A percentile compares a stretch with the other conserved stretches of the same genome.
phyloP scores from a whole-genome alignment of 2,888 invertebrate genomes.

The Mythimna lalbum region DNA sequence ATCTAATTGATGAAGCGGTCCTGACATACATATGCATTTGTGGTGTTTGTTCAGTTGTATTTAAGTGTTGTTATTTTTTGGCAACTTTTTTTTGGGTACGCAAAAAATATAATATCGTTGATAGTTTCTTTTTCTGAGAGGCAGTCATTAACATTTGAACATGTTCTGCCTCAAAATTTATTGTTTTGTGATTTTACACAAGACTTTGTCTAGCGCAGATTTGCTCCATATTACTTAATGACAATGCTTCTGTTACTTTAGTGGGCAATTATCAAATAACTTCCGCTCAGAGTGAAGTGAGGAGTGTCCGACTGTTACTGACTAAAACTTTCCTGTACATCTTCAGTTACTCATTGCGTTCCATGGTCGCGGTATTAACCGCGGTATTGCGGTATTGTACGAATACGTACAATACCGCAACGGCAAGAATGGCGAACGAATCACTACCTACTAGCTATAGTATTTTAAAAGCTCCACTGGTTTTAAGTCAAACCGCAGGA shows the following conservation, averaged over 20 bases:
- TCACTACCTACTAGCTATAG: neutral
- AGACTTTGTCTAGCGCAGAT: neutral
- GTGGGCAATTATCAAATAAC: too few species aligned
- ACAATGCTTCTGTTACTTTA: too few species aligned
- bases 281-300: too few species aligned
- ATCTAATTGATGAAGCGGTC: conserved; percentile 15
- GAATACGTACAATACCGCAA: too few species aligned
- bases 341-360: too few species aligned
- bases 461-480: neutral
- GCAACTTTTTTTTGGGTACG: neutral
- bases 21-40: conserved; percentile 14
- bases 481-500: conserved; percentile 21
- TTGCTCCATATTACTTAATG: neutral
- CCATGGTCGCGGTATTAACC: too few species aligned
- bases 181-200: neutral
- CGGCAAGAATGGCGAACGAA: too few species aligned
- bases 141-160: neutral
- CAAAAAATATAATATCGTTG: neutral
- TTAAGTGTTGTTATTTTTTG: conserved; percentile 1
- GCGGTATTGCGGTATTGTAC: too few species aligned
- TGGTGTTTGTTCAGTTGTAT: conserved; percentile 4
- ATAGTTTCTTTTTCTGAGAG: neutral
- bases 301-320: too few species aligned
- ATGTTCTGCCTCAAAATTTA: neutral
- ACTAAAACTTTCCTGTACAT: too few species aligned